phyloP scores from a whole-genome alignment of 2,797 vertebrate species.

The Platalea minor region DNA sequence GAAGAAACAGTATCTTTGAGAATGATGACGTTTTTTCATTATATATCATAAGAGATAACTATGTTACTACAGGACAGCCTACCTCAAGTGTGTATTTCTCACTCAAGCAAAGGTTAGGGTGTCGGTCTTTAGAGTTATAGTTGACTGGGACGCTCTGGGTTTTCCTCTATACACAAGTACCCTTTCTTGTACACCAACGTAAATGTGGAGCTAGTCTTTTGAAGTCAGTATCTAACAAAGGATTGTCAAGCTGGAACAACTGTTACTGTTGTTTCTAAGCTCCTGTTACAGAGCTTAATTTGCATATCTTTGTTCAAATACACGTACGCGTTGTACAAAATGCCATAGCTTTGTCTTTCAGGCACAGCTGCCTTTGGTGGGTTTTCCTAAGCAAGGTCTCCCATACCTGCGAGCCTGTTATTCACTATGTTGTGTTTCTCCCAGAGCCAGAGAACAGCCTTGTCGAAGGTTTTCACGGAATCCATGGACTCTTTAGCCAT shows the following conservation, averaged over 20 bases:
- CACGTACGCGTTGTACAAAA: not conserved
- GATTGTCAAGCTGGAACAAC: not conserved
- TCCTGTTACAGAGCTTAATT: not conserved
- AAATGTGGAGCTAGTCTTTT: not conserved
- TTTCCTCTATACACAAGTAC: not conserved
- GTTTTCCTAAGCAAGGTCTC: too few species aligned
- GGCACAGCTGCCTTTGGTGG: not conserved
- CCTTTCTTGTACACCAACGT: not conserved
- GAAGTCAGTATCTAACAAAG: not conserved
- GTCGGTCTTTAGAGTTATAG: not conserved
- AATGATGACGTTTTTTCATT: not conserved
- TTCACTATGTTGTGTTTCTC: conserved; percentile 91
- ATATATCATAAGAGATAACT: not conserved
- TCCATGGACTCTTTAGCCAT: conserved; percentile 82
- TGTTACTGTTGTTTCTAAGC: not conserved
- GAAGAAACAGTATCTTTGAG: not conserved
- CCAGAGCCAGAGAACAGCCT: conserved; percentile 93
- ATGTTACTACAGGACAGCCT: not conserved
- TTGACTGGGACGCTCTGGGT: not conserved
- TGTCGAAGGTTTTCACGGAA: conserved; percentile 72
- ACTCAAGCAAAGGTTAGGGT: fast-evolving
- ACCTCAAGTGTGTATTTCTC: not conserved
- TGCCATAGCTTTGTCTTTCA: not conserved
- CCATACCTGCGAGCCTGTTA: conserved; percentile 84
- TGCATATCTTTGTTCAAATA: not conserved